These are phyloP conservation scores for Chloroclystis v-ata DNA, from an alignment of 2,888 invertebrate genomes.

Conservation along the genomic window DNA sequence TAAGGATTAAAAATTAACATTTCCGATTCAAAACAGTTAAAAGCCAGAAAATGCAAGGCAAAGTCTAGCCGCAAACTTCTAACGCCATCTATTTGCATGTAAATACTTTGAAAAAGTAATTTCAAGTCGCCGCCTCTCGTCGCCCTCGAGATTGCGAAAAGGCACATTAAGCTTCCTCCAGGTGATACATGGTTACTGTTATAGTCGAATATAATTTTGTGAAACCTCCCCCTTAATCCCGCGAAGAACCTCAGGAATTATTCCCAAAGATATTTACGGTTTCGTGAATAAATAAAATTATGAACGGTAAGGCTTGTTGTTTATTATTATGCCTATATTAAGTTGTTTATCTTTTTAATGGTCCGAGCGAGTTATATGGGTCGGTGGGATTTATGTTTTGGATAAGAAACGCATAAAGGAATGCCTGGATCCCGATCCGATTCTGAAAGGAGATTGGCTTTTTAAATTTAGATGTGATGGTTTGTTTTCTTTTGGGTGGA, in stretches of 20 bases:
- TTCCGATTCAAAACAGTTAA: no score
- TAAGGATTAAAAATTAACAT: no score
- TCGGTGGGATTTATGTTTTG: constrained; percentile 68
- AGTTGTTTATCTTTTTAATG: constrained; percentile 79
- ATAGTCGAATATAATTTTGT: constrained; percentile 78
- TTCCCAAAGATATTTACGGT: constrained; percentile 76
- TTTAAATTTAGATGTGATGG: constrained; percentile 74
- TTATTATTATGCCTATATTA: constrained; percentile 77
- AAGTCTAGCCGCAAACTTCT: constrained; percentile 31
- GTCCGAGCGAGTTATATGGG: constrained; percentile 71
- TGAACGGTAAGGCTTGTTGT: constrained; percentile 55
- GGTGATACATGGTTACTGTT: constrained; percentile 79
- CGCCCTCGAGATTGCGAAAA: constrained; percentile 77
- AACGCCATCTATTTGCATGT: constrained; percentile 74
- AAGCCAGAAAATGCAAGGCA: background rate
- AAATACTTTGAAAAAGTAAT: constrained; percentile 79
- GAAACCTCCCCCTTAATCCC: constrained; percentile 76
- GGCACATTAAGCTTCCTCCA: constrained; percentile 75
- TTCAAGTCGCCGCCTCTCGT: constrained; percentile 66
- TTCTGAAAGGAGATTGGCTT: constrained; percentile 67
- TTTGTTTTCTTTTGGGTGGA: constrained; percentile 41
- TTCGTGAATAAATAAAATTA: constrained; percentile 78
- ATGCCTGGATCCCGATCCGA: constrained; percentile 56
- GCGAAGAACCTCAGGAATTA: constrained; percentile 76
- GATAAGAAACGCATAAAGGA: constrained; percentile 67